Percentiles rank a stretch among this genome's conserved stretches.
Conservation (phyloP, 1,140 invertebrate species). For the Tetragnatha versicolor region DNA sequence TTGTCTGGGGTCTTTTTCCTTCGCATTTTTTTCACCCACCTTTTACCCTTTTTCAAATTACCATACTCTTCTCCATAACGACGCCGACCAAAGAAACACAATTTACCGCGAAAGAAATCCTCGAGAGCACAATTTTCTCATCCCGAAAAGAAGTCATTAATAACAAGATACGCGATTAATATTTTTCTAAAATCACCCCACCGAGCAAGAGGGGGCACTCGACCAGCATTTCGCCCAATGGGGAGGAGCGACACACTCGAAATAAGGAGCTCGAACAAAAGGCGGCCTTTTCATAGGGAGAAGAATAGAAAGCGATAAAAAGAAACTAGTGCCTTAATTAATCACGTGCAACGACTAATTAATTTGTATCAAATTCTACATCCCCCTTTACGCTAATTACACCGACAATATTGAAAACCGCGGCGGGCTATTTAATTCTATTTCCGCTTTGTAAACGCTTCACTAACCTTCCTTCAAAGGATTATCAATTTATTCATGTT, state of each 20-base stretch:
- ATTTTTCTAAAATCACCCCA: conserved; percentile 9
- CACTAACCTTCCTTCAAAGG: conserved; percentile 5
- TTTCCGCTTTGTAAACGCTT: conserved; percentile 36
- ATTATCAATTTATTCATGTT: conserved; percentile 35
- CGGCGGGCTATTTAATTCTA: conserved; percentile 38
- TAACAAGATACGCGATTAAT: conserved; percentile 30
- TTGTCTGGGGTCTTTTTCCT: background rate
- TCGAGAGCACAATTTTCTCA: background rate
- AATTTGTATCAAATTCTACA: conserved; percentile 49
- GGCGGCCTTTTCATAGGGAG: background rate
- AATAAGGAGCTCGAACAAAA: conserved; percentile 27
- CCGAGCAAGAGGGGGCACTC: background rate
- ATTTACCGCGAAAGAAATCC: conserved; percentile 12
- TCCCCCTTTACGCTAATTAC: conserved; percentile 18
- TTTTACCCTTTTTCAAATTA: background rate
- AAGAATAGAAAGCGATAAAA: conserved; percentile 1
- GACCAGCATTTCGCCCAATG: background rate
- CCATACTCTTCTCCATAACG: too few species aligned
- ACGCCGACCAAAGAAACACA: background rate
- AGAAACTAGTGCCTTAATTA: conserved; percentile 39
- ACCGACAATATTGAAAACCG: conserved; percentile 21
- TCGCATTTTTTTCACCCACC: background rate
- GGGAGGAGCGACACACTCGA: conserved; percentile 11
- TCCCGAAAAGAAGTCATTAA: conserved; percentile 27
- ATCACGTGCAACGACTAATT: conserved; percentile 49